Evolutionary conservation across 2,113 vertebrate species (phyloP), one percentile per base, ranked within the genome.

Genomic region (Hiodon tergisus): DNA sequence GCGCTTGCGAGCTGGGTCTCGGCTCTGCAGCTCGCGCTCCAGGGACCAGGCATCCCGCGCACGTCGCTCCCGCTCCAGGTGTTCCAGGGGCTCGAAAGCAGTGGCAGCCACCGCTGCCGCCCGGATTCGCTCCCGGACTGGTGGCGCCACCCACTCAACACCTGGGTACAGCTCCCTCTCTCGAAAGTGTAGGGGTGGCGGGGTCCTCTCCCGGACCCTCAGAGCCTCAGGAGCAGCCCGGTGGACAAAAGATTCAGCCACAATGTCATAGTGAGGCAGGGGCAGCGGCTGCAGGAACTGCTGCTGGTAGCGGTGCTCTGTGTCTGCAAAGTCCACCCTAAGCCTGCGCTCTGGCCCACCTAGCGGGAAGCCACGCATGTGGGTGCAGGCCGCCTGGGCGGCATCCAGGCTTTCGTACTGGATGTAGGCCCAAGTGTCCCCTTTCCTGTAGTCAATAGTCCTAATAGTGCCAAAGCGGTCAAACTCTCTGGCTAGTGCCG

Each of bases 321-420:
- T 95, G 84, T 99, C 97, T 0, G 97, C 97, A 75, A 99, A 99
- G 87, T 99, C 97, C 2, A 98, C 96, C 58, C 97, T 82, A 1
- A 99, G 93, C 59, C 96, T 91, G 67, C 96, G 91, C 67, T 98
- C 96, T 0, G 94, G 94, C 2, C 97, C 97, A 1, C 96, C 96
- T 67, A 99, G 86, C 0, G 95, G 95, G 82, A 99, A 98, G 0
- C 97, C 97, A 62, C 97, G 91, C 97, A 99, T 99, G 73, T 98
- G 94, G 54, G 94, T 94, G 85, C 96, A 98, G 0, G 96, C 96
- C 0, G 97, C 97, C 84, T 98, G 95, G 0, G 97, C 96, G 2
- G 97, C 97, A 0, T 99, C 97, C 87, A 99, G 81, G 82, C 97
- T 99, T 83, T 99, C 97, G 16, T 99, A 99, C 84, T 99, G 97